phyloP scores from a whole-genome alignment of 2,888 invertebrate genomes.

The Cataglyphis livida region DNA sequence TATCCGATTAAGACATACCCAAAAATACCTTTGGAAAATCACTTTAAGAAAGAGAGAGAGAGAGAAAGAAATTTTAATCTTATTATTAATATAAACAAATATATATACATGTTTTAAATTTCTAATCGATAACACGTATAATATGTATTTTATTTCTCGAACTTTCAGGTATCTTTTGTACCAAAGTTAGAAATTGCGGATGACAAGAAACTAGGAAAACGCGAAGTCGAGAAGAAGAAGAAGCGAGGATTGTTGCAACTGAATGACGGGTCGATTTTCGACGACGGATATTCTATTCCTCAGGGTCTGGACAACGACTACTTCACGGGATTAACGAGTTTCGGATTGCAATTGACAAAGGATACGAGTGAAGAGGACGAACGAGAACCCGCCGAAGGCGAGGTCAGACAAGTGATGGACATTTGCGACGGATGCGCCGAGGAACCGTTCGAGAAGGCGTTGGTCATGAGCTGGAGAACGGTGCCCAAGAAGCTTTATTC shows the following conservation, averaged over 20 bases:
- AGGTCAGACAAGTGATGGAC: constrained; percentile 93
- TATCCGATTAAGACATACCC: neutral
- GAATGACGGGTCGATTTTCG: constrained; percentile 90
- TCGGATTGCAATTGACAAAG: constrained; percentile 87
- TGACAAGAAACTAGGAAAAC: constrained; percentile 66
- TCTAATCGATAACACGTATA: neutral
- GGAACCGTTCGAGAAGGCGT: constrained; percentile 93
- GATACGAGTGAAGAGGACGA: constrained; percentile 87
- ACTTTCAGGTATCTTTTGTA: constrained; percentile 74
- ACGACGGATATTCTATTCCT: constrained; percentile 87
- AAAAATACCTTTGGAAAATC: neutral
- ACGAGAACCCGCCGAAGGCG: constrained; percentile 93
- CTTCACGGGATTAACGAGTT: constrained; percentile 89
- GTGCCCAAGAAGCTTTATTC: constrained; percentile 91
- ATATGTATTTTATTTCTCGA: neutral
- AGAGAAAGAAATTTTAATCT: neutral
- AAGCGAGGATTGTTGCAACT: constrained; percentile 90
- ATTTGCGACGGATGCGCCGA: constrained; percentile 91
- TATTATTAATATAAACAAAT: neutral
- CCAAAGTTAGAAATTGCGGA: constrained; percentile 44
- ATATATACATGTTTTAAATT: neutral
- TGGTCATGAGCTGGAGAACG: constrained; percentile 92
- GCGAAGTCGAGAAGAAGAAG: constrained; percentile 85
- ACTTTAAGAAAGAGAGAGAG: neutral
- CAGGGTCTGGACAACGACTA: constrained; percentile 87